Base-by-base conservation (phyloP, 2,113 vertebrate genomes). In the Zapornia atra region DNA sequence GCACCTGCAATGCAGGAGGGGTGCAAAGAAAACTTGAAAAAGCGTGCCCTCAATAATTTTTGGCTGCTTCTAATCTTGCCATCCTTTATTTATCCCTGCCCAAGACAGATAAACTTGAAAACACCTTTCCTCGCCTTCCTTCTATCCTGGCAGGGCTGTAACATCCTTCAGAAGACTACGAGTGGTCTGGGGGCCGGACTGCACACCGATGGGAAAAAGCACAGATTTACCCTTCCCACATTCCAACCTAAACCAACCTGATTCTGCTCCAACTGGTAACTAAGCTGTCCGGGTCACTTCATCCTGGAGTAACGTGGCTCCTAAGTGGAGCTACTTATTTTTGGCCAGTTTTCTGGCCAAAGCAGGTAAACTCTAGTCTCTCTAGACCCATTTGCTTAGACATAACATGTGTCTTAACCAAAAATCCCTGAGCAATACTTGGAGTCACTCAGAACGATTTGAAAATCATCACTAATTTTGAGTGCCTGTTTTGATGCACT, bases 381-480 rank as follows among this genome's bases (percentile, higher is more conserved):
- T 76, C 48, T 51, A 76, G 50, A 85, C 12, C 4, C 42, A 42
- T 31, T 72, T 3, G 2, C 38, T 71, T 64, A 33, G 19, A 57
- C 17, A 70, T 5, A 73, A 80, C 3, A 6, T 13, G 13, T 31
- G 19, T 48, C 24, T 91, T 86, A 57, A 2, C 5, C 42, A 68
- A 80, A 79, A 44, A 18, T 1, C 0, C 8, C 34, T 1, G 1
- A 77, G n/a, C 31, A 25, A 53, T 38, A 65, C n/a, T 29, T 20
- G 31, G 19, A 13, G 29, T 16, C 59, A 42, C 42, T 65, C 50
- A 42, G 12, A 44, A 21, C 28, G 82, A 50, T 65, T 77, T 70
- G 44, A 79, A 81, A 76, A 57, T 21, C 51, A 26, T 56, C 57
- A 71, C 29, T 69, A 9, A 79, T 65, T 68, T 54, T 64, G 40